A percentile compares a stretch with the other conserved stretches of the same genome.
These are phyloP conservation scores for Hippasteria phrygiana DNA, from an alignment of 53 echinoderm and acorn worm species.

Conservation along the genomic window DNA sequence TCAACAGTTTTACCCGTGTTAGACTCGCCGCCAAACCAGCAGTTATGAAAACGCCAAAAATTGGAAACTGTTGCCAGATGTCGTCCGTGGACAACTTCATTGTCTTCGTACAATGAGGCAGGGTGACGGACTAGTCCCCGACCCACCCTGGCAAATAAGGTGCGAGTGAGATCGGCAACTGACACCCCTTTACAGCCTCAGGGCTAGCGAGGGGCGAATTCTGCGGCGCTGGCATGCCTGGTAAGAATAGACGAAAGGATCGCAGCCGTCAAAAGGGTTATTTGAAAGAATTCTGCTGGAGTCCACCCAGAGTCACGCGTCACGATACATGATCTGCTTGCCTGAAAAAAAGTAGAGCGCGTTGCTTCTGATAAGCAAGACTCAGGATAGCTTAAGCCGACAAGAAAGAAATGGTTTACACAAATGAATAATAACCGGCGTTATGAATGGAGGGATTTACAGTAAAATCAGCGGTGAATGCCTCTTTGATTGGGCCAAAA, in stretches of 20 bases:
- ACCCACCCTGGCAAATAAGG: conserved; percentile 63
- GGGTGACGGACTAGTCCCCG: conserved; percentile 55
- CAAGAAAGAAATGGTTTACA: conserved; percentile 54
- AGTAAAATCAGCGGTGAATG: conserved; percentile 54
- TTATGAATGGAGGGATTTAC: conserved; percentile 55
- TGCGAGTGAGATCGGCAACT: conserved; percentile 35
- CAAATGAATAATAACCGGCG: conserved; percentile 59
- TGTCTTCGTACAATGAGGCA: conserved; percentile 52
- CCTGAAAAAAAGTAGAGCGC: conserved; percentile 48
- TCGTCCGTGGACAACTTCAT: conserved; percentile 36
- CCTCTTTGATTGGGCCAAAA: conserved; percentile 46
- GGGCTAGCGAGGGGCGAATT: conserved; percentile 11
- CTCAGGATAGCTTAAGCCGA: conserved; percentile 32
- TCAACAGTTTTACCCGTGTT: conserved; percentile 42
- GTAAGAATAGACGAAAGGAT: conserved; percentile 54
- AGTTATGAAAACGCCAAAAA: conserved; percentile 35
- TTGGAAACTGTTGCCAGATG: conserved; percentile 66
- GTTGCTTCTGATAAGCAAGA: background rate
- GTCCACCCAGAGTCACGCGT: conserved; percentile 62
- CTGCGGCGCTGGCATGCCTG: conserved; percentile 16
- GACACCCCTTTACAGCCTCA: conserved; percentile 19
- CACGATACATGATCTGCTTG: conserved; percentile 59
- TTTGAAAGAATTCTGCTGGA: conserved; percentile 62
- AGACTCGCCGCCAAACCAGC: conserved; percentile 29
- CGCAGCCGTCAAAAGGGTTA: conserved; percentile 41